Conservation (phyloP, 64 coral and sea anemone genomes). For the Exaiptasia diaphana region DNA sequence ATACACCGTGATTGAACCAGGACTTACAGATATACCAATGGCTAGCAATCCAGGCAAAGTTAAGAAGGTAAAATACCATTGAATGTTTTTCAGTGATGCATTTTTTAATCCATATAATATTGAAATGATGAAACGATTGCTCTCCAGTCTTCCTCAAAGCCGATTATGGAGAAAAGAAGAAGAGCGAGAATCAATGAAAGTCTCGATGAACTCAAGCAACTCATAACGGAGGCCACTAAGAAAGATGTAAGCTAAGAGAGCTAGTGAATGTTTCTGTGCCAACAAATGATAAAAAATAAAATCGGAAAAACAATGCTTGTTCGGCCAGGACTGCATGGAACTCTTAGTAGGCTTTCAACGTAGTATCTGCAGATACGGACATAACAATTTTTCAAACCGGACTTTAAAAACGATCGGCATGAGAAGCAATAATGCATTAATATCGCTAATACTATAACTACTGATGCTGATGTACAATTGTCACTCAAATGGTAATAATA, state of each 20-base stretch:
- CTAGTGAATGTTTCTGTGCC: too few species aligned
- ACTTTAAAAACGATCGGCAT: too few species aligned
- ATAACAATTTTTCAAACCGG: too few species aligned
- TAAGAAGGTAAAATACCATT: not conserved
- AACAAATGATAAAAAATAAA: too few species aligned
- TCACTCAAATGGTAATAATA: too few species aligned
- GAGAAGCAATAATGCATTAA: too few species aligned
- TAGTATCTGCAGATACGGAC: too few species aligned
- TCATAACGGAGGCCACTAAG: conserved; percentile 77
- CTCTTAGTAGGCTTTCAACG: too few species aligned
- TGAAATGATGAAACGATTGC: not conserved
- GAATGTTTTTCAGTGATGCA: not conserved
- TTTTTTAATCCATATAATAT: not conserved
- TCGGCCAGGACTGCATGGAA: too few species aligned
- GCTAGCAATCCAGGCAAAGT: not conserved
- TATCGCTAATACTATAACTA: too few species aligned
- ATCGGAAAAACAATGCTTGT: too few species aligned
- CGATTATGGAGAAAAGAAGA: conserved; percentile 74
- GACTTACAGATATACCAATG: not conserved
- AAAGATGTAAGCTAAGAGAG: conserved; percentile 72
- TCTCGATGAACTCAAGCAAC: conserved; percentile 70
- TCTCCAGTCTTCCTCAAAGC: conserved; percentile 34
- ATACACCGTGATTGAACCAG: not conserved
- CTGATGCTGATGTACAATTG: too few species aligned
- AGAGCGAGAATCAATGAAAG: conserved; percentile 77